phyloP scores from a whole-genome alignment of 2,888 invertebrate genomes.

The Tetragonula carbonaria region DNA sequence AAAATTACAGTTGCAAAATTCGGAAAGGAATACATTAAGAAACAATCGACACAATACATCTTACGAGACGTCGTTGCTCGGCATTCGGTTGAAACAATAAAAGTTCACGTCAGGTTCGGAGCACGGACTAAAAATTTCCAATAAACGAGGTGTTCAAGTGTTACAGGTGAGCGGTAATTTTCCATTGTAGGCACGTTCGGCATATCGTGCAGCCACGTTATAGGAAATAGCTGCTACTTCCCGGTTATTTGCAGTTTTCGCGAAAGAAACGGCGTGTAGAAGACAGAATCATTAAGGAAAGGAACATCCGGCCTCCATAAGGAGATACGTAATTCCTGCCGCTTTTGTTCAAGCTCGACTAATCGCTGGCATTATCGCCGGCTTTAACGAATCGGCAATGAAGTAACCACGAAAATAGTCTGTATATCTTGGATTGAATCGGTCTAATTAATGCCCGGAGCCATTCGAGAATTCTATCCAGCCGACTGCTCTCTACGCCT shows the following conservation, averaged over 20 bases:
- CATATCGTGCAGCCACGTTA: constrained; percentile 6
- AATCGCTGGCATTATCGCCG: constrained; percentile 53
- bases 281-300: constrained; percentile 53
- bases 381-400: constrained; percentile 58
- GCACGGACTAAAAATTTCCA: not conserved
- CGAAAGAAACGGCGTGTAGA: constrained; percentile 41
- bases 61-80: too few relatives aligned
- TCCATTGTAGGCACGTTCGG: not conserved
- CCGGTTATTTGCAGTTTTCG: constrained; percentile 38
- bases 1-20: too few relatives aligned
- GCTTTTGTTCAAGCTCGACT: constrained; percentile 59
- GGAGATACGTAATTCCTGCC: constrained; percentile 37
- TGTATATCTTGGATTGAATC: constrained; percentile 54
- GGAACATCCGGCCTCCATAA: constrained; percentile 56
- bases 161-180: not conserved
- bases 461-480: constrained; percentile 51
- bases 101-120: not conserved
- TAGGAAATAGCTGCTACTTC: constrained; percentile 40
- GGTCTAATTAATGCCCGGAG: constrained; percentile 52
- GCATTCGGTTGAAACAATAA: not conserved
- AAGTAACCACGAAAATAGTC: constrained; percentile 55
- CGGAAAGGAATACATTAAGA: too few relatives aligned
- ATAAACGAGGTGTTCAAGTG: not conserved
- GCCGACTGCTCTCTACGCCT: constrained; percentile 50
- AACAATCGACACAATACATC: too few relatives aligned